Base-by-base conservation (phyloP, 2,888 invertebrate species). In the Agrypnus murinus region DNA sequence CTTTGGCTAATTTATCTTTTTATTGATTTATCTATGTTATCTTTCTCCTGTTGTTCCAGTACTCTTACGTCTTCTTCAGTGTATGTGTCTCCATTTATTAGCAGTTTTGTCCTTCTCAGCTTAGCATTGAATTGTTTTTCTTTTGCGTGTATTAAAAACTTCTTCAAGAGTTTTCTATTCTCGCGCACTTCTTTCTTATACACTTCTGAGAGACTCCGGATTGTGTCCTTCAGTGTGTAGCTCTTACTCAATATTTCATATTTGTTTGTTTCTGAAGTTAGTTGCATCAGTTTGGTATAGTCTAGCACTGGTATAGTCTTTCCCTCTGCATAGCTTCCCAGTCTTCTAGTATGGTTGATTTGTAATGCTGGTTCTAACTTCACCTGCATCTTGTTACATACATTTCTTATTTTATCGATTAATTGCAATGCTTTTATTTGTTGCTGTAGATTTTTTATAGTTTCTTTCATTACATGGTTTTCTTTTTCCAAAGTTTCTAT, bases 181-280 rank as follows among this genome's bases (percentile, higher is more conserved):
- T n/a, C n/a, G n/a, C n/a, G n/a, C n/a, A n/a, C n/a, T n/a, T n/a
- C n/a, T n/a, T n/a, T n/a, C n/a, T n/a, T n/a, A n/a, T n/a, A n/a
- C n/a, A n/a, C n/a, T n/a, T n/a, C n/a, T n/a, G n/a, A n/a, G n/a
- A n/a, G n/a, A n/a, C n/a, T n/a, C n/a, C n/a, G n/a, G n/a, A n/a
- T 40, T 40, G 40, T 40, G 40, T n/a, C 10, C n/a, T 40, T 40
- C 40, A 40, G 40, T 10, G 4, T 40, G n/a, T 40, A 40, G n/a
- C 40, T 40, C 40, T 40, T 40, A n/a, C 40, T 40, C 10, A 40
- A n/a, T 6, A 40, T 40, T n/a, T 40, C 40, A 40, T 40, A 40
- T 40, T 40, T 4, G 8, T 40, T 40, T 40, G 40, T 40, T 40
- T 10, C 40, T 40, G 40, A n/a, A n/a, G 40, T 40, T 40, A 40